Conservation (phyloP, 2,797 vertebrate species). For the Buceros bicornis region DNA sequence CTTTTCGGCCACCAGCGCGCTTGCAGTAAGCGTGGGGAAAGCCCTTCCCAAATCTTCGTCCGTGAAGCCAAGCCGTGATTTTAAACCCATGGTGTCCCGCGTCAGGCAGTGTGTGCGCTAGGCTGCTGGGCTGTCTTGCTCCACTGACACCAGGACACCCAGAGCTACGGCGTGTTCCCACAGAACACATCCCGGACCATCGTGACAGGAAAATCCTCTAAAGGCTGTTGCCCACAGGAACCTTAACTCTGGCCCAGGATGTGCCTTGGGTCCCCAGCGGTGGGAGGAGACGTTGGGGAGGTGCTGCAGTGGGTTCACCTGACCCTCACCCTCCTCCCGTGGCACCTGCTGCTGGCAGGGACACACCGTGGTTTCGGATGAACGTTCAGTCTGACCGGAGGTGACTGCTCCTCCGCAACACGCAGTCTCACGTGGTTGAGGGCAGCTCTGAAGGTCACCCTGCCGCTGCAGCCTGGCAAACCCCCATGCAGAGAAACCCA, state of each 20-base stretch:
- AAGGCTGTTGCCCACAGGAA: not conserved
- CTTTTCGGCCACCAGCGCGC: no score
- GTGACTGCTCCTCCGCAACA: accelerated
- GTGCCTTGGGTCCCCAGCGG: not conserved
- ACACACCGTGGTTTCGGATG: not conserved
- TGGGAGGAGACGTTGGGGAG: not conserved
- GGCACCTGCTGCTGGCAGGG: not conserved
- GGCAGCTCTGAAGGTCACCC: not conserved
- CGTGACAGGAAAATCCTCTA: not conserved
- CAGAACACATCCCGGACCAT: not conserved
- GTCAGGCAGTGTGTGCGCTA: no score
- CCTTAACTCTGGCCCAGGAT: not conserved
- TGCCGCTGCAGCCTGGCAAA: not conserved
- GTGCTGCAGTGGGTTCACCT: not conserved
- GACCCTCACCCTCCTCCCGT: not conserved
- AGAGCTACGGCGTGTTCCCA: no score
- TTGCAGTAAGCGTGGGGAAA: no score
- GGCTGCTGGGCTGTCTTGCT: no score
- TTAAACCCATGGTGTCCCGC: no score
- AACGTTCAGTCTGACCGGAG: not conserved
- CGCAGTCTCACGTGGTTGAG: accelerated
- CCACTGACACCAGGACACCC: no score
- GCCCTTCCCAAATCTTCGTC: no score
- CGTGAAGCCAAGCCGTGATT: no score
- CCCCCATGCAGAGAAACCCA: not conserved